Percentiles rank a stretch among this genome's conserved stretches.
Evolutionary conservation across 2,797 vertebrate species (phyloP).

Genomic region (Oceanodroma leucorhoa): DNA sequence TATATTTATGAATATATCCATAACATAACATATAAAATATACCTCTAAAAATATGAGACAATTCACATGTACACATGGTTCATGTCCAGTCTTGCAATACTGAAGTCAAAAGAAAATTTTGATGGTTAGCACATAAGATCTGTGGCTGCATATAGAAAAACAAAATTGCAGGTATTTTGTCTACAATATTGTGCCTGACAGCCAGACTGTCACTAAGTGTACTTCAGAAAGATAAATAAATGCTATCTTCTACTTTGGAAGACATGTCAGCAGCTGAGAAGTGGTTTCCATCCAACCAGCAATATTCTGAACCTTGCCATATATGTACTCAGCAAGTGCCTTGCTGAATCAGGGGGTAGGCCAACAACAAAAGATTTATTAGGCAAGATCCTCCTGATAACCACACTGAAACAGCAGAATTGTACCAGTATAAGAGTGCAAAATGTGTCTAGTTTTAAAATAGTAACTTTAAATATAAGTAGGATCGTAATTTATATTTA

Average conservation of each 20-base stretch:
- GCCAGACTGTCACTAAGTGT: neutral
- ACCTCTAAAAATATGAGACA: conserved; percentile 40
- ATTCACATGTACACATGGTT: neutral
- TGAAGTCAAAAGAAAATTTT: neutral
- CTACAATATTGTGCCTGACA: neutral
- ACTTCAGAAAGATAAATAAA: neutral
- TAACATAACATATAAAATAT: conserved; percentile 2
- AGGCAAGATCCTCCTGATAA: neutral
- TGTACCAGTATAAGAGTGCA: neutral
- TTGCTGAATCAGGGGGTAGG: neutral
- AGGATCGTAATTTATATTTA: neutral
- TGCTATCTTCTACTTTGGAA: neutral
- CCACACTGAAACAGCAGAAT: neutral
- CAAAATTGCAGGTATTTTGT: neutral
- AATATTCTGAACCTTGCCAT: neutral
- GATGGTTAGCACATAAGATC: neutral
- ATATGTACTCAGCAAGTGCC: neutral
- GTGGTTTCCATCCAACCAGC: neutral
- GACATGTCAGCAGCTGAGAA: neutral
- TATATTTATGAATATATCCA: neutral
- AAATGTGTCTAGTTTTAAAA: neutral
- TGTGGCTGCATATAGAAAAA: neutral
- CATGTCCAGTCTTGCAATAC: neutral
- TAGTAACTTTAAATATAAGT: neutral
- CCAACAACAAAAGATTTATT: neutral